Base-by-base conservation (phyloP, 2,797 vertebrate genomes). In the Rhinogobio ventralis region DNA sequence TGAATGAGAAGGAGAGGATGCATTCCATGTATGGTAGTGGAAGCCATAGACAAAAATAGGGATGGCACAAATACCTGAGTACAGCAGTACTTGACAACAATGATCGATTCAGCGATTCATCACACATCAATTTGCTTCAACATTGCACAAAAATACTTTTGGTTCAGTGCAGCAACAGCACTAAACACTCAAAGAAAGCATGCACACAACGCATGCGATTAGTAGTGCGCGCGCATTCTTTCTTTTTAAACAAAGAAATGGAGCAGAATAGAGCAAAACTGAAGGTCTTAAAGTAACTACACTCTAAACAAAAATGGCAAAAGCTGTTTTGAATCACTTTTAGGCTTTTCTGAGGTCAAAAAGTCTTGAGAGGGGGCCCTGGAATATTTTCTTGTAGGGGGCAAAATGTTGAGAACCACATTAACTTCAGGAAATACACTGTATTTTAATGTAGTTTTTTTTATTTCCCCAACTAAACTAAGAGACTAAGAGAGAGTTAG, bases 1-100 rank as follows among this genome's bases (percentile, higher is more conserved):
- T 87, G 84, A 86, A 86, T 88, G 87, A 83, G 81, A 57, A 28
- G 20, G 30, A 51, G 75, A 69, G 67, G 49, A 62, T 42, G 15
- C 9, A 19, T 7, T 68, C 46, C 25, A 62, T 49, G 68, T 23
- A 62, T 46, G 39, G 28, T 33, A 62, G 57, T 62, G 55, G 81
- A 66, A 74, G 57, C 19, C 55, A 45, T 11, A 33, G 30, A 67
- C 5, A 28, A 53, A 25, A 67, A 10, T 5, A 76, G 45, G 77
- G 42, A 49, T 67, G n/a, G 77, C 42, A 66, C 15, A 2, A 64
- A 78, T 13, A 62, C 15, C 39, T 5, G 7, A 66, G 42, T 14
- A 9, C 25, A 79, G 19, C 62, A 33, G 42, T 7, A 45, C 36
- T 15, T 39, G 51, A 55, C 13, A 39, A 13, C 13, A 42, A 19